These are phyloP conservation scores for Typhlichthys eigenmanni DNA, from an alignment of 2,797 vertebrate genomes.

Conservation along the genomic window DNA sequence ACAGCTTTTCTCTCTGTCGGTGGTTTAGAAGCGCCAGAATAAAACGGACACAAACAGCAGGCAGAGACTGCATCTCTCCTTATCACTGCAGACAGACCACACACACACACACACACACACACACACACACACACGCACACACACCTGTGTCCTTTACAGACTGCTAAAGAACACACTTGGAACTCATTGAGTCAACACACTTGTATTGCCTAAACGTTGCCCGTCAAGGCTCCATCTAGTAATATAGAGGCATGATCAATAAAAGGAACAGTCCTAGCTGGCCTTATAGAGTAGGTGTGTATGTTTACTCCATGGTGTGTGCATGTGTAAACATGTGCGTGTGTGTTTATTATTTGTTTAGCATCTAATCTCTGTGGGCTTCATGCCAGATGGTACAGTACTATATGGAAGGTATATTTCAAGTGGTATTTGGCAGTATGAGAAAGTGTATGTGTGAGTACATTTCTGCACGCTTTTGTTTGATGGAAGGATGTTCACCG, in stretches of 20 bases:
- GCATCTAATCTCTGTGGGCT: too few relatives aligned
- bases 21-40: slow-evolving; percentile 42
- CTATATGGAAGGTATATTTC: background rate
- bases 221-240: too few relatives aligned
- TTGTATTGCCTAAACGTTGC: too few relatives aligned
- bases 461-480: slow-evolving; percentile 27
- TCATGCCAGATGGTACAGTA: too few relatives aligned
- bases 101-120: slow-evolving; percentile 2
- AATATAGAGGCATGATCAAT: too few relatives aligned
- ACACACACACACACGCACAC: background rate
- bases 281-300: too few relatives aligned
- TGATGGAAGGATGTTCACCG: slow-evolving; percentile 47
- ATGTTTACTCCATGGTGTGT: background rate
- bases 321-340: slow-evolving; percentile 3
- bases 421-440: slow-evolving; percentile 1
- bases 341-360: too few relatives aligned
- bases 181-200: too few relatives aligned
- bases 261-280: too few relatives aligned
- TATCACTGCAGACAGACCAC: background rate
- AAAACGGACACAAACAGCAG: slow-evolving; percentile 53
- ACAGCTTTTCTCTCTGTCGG: too few relatives aligned
- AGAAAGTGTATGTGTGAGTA: slow-evolving; percentile 5
- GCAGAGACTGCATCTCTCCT: slow-evolving; percentile 34
- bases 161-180: too few relatives aligned
- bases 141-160: background rate